Evolutionary conservation across 2,888 invertebrate genomes (phyloP).

Genomic region (Caenorhabditis virilis): DNA sequence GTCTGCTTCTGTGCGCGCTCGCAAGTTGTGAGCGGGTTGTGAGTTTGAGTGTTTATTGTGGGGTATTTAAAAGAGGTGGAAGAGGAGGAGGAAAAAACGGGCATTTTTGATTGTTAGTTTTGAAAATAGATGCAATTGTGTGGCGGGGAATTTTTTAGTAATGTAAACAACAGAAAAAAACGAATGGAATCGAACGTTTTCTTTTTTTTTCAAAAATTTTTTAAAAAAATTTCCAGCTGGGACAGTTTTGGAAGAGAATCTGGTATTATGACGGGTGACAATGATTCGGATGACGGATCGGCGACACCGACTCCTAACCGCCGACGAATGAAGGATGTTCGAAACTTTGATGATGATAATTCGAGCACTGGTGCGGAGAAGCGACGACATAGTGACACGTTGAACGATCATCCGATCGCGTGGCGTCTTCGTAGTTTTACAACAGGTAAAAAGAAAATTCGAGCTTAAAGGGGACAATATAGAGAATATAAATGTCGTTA

Average conservation of each 20-base stretch:
- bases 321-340: constrained; percentile 16
- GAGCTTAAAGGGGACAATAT: too few relatives aligned
- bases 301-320: constrained; percentile 30
- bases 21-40: background rate
- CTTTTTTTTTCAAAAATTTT: too few relatives aligned
- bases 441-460: constrained; percentile 2
- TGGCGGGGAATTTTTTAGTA: too few relatives aligned
- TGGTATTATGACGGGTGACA: constrained; percentile 47
- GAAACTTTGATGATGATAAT: constrained; percentile 9
- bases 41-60: too few relatives aligned
- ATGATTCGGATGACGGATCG: constrained; percentile 35
- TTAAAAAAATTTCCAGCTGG: constrained; percentile 35
- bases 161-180: too few relatives aligned
- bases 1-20: background rate
- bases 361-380: constrained; percentile 17
- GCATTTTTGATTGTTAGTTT: background rate
- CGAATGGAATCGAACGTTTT: too few relatives aligned
- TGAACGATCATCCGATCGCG: constrained; percentile 37
- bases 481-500: too few relatives aligned
- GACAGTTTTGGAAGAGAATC: constrained; percentile 48
- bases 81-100: too few relatives aligned
- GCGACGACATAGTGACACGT: constrained; percentile 19
- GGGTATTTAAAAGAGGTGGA: too few relatives aligned
- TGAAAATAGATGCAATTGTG: too few relatives aligned
- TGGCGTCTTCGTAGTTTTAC: constrained; percentile 32